phyloP scores from a whole-genome alignment of 2,888 invertebrate genomes.

The Odontocolon sp. region DNA sequence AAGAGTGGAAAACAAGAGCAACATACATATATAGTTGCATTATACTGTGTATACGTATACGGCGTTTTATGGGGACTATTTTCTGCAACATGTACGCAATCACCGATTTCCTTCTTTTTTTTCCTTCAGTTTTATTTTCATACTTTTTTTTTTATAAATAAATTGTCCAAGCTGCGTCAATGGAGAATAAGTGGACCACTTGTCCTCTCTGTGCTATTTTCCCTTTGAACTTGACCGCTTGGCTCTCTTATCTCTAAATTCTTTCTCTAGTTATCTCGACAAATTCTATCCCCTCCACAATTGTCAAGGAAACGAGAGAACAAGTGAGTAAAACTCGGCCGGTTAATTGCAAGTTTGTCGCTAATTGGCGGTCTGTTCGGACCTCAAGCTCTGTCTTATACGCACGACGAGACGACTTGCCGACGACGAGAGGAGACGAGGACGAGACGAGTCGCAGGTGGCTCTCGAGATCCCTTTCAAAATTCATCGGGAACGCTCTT shows the following conservation, averaged over 20 bases:
- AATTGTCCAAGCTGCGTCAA: too few species aligned
- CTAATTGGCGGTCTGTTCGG: constrained; percentile 45
- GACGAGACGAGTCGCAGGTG: constrained; percentile 64
- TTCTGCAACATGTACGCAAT: constrained; percentile 25
- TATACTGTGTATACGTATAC: neutral
- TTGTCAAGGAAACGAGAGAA: constrained; percentile 1
- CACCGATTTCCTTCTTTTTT: constrained; percentile 1
- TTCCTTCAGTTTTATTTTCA: constrained; percentile 27
- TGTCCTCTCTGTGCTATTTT: too few species aligned
- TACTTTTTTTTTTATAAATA: neutral
- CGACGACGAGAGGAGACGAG: constrained; percentile 42
- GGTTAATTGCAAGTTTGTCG: constrained; percentile 58
- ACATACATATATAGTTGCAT: neutral
- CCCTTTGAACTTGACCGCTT: constrained; percentile 56
- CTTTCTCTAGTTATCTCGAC: neutral
- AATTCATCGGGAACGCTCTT: constrained; percentile 71
- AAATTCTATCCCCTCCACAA: neutral
- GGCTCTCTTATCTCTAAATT: constrained; percentile 8
- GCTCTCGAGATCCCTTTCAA: constrained; percentile 65
- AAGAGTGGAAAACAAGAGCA: constrained; percentile 30
- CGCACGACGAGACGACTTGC: constrained; percentile 19
- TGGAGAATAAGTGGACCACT: too few species aligned
- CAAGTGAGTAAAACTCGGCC: constrained; percentile 21
- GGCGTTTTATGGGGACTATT: constrained; percentile 27
- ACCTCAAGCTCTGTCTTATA: neutral